Evolutionary conservation across 2,797 vertebrate species (phyloP).

Genomic region (Calcarius lapponicus): DNA sequence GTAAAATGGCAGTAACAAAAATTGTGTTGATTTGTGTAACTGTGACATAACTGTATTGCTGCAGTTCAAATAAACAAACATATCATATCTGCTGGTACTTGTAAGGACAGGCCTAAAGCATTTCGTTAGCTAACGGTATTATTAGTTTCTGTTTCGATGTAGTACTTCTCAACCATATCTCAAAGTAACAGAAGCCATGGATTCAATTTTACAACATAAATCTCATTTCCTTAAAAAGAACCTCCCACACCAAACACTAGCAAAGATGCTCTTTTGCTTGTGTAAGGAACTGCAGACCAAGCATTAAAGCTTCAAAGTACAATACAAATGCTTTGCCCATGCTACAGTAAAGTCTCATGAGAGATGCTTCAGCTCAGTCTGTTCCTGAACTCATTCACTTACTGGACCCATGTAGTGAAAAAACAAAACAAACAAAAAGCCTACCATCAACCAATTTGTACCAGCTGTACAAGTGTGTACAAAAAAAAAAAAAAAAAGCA

Average conservation of each 20-base stretch:
- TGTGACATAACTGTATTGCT: not conserved
- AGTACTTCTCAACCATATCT: not conserved
- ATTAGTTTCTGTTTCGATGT: not conserved
- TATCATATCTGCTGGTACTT: not conserved
- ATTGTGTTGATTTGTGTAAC: not conserved
- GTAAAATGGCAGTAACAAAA: not conserved
- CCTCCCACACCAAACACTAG: not conserved
- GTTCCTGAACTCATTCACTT: not conserved
- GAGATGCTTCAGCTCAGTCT: not conserved
- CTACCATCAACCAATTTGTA: too few species aligned
- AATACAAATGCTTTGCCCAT: not conserved
- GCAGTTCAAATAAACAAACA: not conserved
- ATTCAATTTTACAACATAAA: not conserved
- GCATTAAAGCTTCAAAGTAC: not conserved
- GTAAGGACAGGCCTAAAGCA: not conserved
- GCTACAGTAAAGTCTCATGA: not conserved
- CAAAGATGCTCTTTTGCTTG: not conserved
- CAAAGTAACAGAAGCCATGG: not conserved
- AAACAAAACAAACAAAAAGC: too few species aligned
- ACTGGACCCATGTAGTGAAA: not conserved
- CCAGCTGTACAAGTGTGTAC: not conserved
- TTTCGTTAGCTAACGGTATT: not conserved
- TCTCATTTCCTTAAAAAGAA: not conserved
- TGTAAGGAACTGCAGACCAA: not conserved
- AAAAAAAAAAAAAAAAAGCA: not conserved